Conservation (phyloP, 1,140 invertebrate genomes). For the Zaprionus nigranus region DNA sequence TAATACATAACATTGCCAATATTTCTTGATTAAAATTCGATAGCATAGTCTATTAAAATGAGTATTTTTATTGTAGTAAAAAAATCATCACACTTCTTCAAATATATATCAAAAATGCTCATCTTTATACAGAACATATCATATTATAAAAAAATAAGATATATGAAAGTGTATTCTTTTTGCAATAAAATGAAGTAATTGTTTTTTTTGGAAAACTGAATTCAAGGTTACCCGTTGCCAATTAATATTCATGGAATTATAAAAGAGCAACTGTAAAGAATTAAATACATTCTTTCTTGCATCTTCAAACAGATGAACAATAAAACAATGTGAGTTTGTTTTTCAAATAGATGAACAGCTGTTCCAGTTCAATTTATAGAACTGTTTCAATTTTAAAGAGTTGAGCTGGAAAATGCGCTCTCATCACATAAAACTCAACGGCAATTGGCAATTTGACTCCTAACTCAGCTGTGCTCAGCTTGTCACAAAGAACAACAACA, state of each 20-base stretch:
- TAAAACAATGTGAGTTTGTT: slow-evolving; percentile 14
- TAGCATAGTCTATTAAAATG: too few species aligned
- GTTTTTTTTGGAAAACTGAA: background rate
- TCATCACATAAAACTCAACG: too few species aligned
- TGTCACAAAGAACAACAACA: background rate
- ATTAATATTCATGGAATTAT: background rate
- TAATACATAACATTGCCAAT: too few species aligned
- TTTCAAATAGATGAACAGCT: slow-evolving; percentile 5
- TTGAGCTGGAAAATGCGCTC: background rate
- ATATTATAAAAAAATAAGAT: background rate
- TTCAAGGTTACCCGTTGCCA: background rate
- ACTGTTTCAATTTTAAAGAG: background rate
- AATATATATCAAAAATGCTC: too few species aligned
- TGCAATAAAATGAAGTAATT: background rate
- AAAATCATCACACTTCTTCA: too few species aligned
- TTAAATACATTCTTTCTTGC: background rate
- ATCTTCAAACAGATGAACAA: slow-evolving; percentile 25
- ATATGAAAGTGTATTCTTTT: background rate
- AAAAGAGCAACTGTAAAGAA: background rate
- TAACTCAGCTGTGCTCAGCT: background rate
- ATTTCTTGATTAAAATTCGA: too few species aligned
- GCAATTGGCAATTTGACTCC: too few species aligned
- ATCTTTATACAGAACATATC: background rate
- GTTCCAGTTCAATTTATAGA: background rate
- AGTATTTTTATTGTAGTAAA: too few species aligned